Evolutionary conservation across 2,888 invertebrate species (phyloP), one percentile per base, ranked within the genome.

Genomic region (Eueremaeus valkanovi): DNA sequence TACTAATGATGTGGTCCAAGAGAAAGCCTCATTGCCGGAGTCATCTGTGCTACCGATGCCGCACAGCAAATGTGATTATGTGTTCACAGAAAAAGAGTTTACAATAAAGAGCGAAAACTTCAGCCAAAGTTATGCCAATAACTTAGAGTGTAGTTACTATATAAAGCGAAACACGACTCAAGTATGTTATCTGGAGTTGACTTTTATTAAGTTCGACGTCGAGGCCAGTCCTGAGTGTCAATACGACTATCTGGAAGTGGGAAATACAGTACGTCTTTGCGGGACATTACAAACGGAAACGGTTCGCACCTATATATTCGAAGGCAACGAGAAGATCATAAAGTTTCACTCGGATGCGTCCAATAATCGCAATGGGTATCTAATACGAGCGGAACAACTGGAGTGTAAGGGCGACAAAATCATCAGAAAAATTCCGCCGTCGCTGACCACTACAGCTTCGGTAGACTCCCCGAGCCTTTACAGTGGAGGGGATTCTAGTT

Each of bases 201-300:
- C 76, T 18, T 80, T 81, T 72, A 72, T 78, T 11, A 49, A 78
- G 9, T 80, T 81, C 51, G 81, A 81, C 40, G 74, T 81, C 42
- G 80, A 81, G 75, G 77, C 79, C 40, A 78, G 78, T 68, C 78
- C 78, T 31, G 78, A 80, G 11, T 81, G 81, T 76, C 79, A 79
- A 45, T 80, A 78, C 70, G 81, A 81, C 66, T 81, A 81, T 70
- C 74, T 81, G 27, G 78, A 79, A 63, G 76, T 81, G 29, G 75
- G 75, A 24, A 79, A 78, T 29, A 78, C 78, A 40, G 80, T 79
- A 31, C 78, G 79, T 63, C 76, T 80, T 49, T 81, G 81, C 70
- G 81, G 81, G 1, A 79, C 78, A 16, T 45, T 80, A 51, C 77
- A 76, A 18, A 49, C 55, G 36, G 74, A 77, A 74, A 77, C 77